A percentile compares a stretch with the other conserved stretches of the same genome.
Evolutionary conservation across 2,797 vertebrate genomes (phyloP).

Genomic region (Etheostoma perlongum): DNA sequence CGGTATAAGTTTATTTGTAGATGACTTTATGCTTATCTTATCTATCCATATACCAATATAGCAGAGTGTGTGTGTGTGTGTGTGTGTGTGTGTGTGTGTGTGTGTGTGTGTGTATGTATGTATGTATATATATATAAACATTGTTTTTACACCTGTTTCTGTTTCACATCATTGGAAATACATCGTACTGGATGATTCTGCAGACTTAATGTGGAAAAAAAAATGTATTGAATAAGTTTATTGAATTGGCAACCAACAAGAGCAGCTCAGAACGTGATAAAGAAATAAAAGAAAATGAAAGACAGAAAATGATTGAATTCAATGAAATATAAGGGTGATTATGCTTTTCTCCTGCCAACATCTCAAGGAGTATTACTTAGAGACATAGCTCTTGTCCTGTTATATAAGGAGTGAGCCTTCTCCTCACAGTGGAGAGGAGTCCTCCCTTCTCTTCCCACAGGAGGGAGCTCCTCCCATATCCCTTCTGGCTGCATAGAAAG

Average conservation of each 20-base stretch:
- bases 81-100: too few species aligned
- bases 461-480: slow-evolving; percentile 52
- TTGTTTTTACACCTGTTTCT: not conserved
- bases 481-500: slow-evolving; percentile 37
- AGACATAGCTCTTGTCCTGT: not conserved
- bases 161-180: not conserved
- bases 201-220: not conserved
- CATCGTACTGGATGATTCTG: not conserved
- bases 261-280: too few species aligned
- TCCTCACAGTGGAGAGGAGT: slow-evolving; percentile 6
- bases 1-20: too few species aligned
- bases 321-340: not conserved
- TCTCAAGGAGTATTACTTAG: slow-evolving; percentile 4
- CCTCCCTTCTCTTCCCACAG: slow-evolving; percentile 54
- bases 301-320: not conserved
- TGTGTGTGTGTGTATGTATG: too few species aligned
- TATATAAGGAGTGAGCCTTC: slow-evolving; percentile 22
- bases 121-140: too few species aligned
- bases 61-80: too few species aligned
- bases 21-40: not conserved
- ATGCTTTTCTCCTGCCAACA: not conserved
- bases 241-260: not conserved
- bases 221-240: too few species aligned
- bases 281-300: too few species aligned
- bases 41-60: too few species aligned